Evolutionary conservation across 64 coral and sea anemone species (phyloP), one percentile per base, ranked within the genome.

Genomic region (Pocillopora damicornis): DNA sequence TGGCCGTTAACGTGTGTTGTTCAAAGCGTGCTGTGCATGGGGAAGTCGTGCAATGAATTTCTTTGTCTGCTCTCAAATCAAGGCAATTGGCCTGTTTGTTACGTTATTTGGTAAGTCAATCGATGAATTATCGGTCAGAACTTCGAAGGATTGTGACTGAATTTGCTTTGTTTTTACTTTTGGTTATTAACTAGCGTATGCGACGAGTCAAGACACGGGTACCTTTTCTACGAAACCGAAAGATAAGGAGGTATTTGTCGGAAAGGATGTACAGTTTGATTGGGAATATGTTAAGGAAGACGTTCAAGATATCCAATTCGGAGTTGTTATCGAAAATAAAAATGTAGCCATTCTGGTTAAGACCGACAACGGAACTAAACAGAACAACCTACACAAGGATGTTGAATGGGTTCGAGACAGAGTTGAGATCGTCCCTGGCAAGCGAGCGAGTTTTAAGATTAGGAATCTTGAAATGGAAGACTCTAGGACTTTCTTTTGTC

Each of bases 211-310:
- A 17, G 18, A 25, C 20, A 5, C 17, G 0, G 22, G 11, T 20
- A 8, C 23, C 11, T 85, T 85, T 22, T 71, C 64, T 12, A 72
- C 81, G 4, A 72, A 17, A 25, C 81, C 81, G 8, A 85, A 85
- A 58, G 37, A 85, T 22, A 85, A 85, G 81, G 81, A 85, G 38
- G 63, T 57, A 37, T 85, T 85, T 42, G 81, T 85, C 25, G 81
- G 81, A 0, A 42, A 72, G n/a, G 23, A 45, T 58, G 63, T 85
- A 1, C 81, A 85, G n/a, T 85, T 85, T 65, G 81, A 85, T n/a
- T 85, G 81, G 81, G 81, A 85, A 5, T 71, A 85, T 38, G 38
- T 25, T 12, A 15, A 5, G 9, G 1, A 37, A 13, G 37, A 72
- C 23, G 65, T 66, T 0, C 18, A 22, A 20, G 81, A 85, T 1